These are phyloP conservation scores for Eupithecia tripunctaria DNA, from an alignment of 2,888 invertebrate species.

Conservation along the genomic window DNA sequence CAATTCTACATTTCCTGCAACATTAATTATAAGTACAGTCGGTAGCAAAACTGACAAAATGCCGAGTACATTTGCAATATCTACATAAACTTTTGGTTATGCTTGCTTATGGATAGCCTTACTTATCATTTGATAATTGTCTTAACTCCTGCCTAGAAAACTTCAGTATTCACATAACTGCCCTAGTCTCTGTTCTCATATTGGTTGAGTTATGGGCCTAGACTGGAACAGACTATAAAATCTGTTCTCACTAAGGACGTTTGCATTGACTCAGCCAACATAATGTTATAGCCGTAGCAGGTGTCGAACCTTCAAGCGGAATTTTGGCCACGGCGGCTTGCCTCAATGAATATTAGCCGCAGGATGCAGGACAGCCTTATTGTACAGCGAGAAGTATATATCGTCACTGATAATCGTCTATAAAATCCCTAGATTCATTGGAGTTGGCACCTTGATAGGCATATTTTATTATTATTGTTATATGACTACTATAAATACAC, in stretches of 20 bases:
- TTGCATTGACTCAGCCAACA: not conserved
- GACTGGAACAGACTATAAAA: not conserved
- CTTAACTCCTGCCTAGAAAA: not conserved
- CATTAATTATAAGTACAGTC: constrained; percentile 23
- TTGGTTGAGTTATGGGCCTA: not conserved
- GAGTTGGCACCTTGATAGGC: not conserved
- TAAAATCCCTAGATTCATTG: not conserved
- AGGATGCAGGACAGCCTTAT: not conserved
- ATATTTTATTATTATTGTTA: constrained; percentile 1
- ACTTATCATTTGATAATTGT: not conserved
- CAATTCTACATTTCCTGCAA: constrained; percentile 33
- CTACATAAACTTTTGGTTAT: no score
- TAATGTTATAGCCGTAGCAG: not conserved
- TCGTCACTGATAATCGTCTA: not conserved
- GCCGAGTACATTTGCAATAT: not conserved
- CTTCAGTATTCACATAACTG: no score
- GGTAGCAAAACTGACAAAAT: not conserved
- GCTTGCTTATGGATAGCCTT: not conserved
- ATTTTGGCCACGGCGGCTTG: no score
- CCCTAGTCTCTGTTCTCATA: no score
- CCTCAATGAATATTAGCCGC: no score
- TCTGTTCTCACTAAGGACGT: not conserved
- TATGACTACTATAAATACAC: not conserved
- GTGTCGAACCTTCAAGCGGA: no score
- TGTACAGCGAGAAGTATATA: not conserved